Percentiles rank a stretch among this genome's conserved stretches.
Conservation (phyloP, 2,113 vertebrate genomes). For the Cisticola juncidis region DNA sequence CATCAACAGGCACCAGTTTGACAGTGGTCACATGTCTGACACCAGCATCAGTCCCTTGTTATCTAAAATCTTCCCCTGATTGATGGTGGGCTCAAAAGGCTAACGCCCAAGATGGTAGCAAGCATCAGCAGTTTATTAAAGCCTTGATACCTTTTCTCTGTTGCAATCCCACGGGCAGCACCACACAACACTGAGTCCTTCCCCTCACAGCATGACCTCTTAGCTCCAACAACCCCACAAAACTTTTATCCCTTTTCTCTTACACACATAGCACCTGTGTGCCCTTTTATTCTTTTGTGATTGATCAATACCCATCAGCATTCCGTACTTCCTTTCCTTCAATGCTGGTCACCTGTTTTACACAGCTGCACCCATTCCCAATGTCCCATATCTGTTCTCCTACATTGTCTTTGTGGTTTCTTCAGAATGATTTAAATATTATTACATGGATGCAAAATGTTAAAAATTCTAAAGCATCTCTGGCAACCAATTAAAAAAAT, state of each 20-base stretch:
- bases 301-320: background rate
- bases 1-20: background rate
- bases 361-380: background rate
- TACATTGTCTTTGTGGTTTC: background rate
- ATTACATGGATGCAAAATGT: background rate
- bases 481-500: background rate
- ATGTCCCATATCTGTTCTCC: background rate
- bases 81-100: background rate
- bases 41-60: background rate
- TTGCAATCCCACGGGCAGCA: background rate
- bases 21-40: background rate
- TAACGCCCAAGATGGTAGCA: background rate
- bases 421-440: background rate
- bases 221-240: background rate
- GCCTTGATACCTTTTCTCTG: background rate
- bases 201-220: background rate
- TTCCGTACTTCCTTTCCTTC: background rate
- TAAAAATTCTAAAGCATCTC: background rate
- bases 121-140: background rate
- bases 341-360: background rate
- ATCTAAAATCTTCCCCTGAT: background rate
- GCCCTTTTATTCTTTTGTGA: background rate
- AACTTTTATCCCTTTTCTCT: background rate
- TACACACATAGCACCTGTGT: background rate
- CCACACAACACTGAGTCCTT: background rate